Conservation (phyloP, 1,140 invertebrate genomes). For the Forficula auricularia region DNA sequence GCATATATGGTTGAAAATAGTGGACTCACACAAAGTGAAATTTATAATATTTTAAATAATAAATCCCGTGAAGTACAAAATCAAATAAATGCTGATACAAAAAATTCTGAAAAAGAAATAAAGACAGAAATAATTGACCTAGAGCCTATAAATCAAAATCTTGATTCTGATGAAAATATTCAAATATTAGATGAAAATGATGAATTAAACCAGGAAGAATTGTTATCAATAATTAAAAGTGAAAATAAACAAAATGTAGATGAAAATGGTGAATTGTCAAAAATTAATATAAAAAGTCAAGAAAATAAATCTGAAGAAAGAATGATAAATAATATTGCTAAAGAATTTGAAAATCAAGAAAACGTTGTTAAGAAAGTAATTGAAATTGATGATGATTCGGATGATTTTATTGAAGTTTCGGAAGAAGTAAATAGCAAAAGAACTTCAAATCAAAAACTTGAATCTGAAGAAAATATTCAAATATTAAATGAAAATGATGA, state of each 20-base stretch:
- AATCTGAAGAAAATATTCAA: slow-evolving; percentile 4
- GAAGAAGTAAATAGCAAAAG: slow-evolving; percentile 12
- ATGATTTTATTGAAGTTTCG: slow-evolving; percentile 11
- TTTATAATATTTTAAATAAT: slow-evolving; percentile 32
- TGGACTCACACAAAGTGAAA: slow-evolving; percentile 50
- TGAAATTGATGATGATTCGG: slow-evolving; percentile 19
- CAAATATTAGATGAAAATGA: not conserved
- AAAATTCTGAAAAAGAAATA: not conserved
- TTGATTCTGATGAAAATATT: slow-evolving; percentile 5
- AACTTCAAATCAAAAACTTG: too few relatives aligned
- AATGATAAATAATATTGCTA: too few relatives aligned
- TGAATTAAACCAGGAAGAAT: not conserved
- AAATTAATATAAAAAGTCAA: too few relatives aligned
- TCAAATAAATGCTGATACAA: not conserved
- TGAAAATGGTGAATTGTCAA: too few relatives aligned
- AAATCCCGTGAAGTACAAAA: too few relatives aligned
- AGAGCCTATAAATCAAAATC: too few relatives aligned
- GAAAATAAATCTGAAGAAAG: too few relatives aligned
- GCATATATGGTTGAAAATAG: slow-evolving; percentile 46
- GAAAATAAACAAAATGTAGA: slow-evolving; percentile 18
- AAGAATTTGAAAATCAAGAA: too few relatives aligned
- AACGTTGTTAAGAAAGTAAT: slow-evolving; percentile 17
- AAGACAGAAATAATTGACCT: not conserved
- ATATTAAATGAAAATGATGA: not conserved
- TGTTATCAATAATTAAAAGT: slow-evolving; percentile 21